phyloP scores from a whole-genome alignment of 2,888 invertebrate genomes.

The Phytoseiulus persimilis region DNA sequence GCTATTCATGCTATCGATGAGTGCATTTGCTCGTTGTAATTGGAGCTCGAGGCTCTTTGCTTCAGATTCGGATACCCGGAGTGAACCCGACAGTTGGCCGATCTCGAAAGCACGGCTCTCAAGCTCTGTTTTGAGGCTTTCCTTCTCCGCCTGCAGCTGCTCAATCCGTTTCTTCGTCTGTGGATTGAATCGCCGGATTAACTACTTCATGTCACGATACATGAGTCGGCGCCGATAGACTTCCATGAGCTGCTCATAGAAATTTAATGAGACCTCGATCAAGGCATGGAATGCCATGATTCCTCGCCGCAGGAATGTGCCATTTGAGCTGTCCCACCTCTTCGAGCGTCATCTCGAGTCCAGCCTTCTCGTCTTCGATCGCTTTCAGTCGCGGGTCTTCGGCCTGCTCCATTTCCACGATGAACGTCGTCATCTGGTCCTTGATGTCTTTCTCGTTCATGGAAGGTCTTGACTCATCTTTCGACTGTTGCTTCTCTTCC shows the following conservation, averaged over 20 bases:
- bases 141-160: not conserved
- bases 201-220: no score
- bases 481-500: conserved; percentile 15
- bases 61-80: conserved; percentile 15
- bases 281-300: no score
- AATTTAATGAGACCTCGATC: no score
- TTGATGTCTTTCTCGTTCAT: conserved; percentile 29
- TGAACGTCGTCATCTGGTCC: conserved; percentile 8
- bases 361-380: conserved; percentile 6
- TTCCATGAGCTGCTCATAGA: no score
- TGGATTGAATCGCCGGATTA: not conserved
- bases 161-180: conserved; percentile 17
- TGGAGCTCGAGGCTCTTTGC: not conserved
- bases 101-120: not conserved
- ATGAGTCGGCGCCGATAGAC: no score
- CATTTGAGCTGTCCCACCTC: not conserved
- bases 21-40: conserved; percentile 17
- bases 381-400: not conserved
- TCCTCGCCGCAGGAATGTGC: no score
- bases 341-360: not conserved
- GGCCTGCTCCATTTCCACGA: conserved; percentile 29
- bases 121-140: not conserved
- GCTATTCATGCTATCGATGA: conserved; percentile 17
- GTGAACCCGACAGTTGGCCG: not conserved
- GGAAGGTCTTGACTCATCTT: conserved; percentile 8